A percentile compares a stretch with the other conserved stretches of the same genome.
Conservation (phyloP, 2,797 vertebrate genomes). For the Parotocinclus haroldoi region DNA sequence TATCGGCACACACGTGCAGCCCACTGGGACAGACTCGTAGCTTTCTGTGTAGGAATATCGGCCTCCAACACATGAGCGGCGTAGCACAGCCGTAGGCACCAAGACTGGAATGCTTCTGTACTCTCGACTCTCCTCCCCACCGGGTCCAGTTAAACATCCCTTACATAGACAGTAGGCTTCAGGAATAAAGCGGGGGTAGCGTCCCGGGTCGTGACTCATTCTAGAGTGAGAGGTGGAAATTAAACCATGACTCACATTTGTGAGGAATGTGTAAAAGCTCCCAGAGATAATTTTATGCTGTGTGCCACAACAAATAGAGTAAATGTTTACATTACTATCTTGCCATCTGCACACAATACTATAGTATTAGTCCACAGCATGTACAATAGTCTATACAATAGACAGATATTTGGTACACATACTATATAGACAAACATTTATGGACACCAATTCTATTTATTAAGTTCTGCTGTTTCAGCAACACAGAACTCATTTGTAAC, state of each 20-base stretch:
- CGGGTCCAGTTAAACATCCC: conserved; percentile 80
- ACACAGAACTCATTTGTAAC: too few species aligned
- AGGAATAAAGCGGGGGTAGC: conserved; percentile 87
- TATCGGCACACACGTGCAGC: conserved; percentile 87
- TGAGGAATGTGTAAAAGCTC: too few species aligned
- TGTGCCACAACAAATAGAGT: too few species aligned
- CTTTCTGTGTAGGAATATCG: conserved; percentile 82
- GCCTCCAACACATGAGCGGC: conserved; percentile 78
- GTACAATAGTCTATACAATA: too few species aligned
- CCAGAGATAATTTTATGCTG: too few species aligned
- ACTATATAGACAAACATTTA: too few species aligned
- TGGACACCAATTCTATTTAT: too few species aligned
- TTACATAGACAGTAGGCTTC: conserved; percentile 92
- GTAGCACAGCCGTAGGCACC: conserved; percentile 83
- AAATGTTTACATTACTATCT: neutral
- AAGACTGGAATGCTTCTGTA: conserved; percentile 84
- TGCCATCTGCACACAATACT: too few species aligned
- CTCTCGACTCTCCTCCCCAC: conserved; percentile 74
- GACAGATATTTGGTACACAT: too few species aligned
- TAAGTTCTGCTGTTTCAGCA: too few species aligned
- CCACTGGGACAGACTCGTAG: conserved; percentile 85
- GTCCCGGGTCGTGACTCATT: conserved; percentile 78
- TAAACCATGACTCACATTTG: neutral
- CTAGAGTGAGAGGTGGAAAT: conserved; percentile 54
- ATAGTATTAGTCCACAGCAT: too few species aligned